A percentile compares a stretch with the other conserved stretches of the same genome.
Conservation (phyloP, 2,797 vertebrate genomes). For the Erpetoichthys calabaricus region DNA sequence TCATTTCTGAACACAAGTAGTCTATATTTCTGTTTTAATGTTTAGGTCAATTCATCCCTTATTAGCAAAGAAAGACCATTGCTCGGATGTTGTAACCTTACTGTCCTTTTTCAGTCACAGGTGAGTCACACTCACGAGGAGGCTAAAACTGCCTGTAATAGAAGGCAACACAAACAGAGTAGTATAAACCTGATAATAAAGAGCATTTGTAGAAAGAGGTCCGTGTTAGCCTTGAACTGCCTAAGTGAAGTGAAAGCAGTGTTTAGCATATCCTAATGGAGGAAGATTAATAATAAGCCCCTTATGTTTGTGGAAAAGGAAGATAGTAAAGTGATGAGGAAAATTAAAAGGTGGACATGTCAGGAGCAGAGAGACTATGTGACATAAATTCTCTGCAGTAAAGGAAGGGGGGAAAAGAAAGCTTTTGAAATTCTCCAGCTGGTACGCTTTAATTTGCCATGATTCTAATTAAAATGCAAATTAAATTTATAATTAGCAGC, state of each 20-base stretch:
- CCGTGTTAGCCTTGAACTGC: slow-evolving; percentile 25
- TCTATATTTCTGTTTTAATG: no score
- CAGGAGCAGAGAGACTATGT: slow-evolving; percentile 51
- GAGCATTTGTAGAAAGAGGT: slow-evolving; percentile 24
- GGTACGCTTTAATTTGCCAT: slow-evolving; percentile 98
- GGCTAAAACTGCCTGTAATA: no score
- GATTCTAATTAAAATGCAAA: slow-evolving; percentile 99
- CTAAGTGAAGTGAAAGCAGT: slow-evolving; percentile 18
- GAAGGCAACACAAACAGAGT: no score
- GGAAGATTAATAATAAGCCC: slow-evolving; percentile 29
- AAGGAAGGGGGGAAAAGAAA: slow-evolving; percentile 36
- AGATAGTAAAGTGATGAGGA: slow-evolving; percentile 39
- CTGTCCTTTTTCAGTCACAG: no score
- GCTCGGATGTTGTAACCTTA: no score
- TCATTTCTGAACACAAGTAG: no score
- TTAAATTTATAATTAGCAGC: slow-evolving; percentile 99
- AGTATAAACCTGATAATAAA: neutral
- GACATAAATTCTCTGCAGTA: slow-evolving; percentile 50
- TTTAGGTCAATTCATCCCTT: no score
- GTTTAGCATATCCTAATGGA: slow-evolving; percentile 31
- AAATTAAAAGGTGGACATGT: slow-evolving; percentile 42
- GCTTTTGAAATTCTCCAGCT: slow-evolving; percentile 98
- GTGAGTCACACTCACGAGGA: no score
- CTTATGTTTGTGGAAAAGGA: slow-evolving; percentile 44
- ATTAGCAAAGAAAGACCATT: no score